Evolutionary conservation across 2,797 vertebrate species (phyloP).

Genomic region (Ctenochaetus hawaiiensis): DNA sequence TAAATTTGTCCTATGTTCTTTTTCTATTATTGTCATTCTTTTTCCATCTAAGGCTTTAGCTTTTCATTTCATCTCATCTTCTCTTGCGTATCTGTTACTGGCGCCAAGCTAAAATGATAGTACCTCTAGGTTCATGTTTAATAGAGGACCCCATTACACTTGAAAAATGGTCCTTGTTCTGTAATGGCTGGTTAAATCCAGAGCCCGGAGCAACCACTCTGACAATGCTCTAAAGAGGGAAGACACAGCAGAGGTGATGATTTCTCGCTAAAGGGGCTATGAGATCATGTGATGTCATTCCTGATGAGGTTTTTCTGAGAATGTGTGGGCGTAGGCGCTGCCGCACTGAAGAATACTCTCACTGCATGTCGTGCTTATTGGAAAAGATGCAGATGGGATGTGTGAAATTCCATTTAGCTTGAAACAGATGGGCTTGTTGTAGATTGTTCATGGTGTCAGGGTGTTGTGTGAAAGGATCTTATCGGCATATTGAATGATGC

Average conservation of each 20-base stretch:
- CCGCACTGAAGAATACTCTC: slow-evolving; percentile 39
- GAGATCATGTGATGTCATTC: slow-evolving; percentile 28
- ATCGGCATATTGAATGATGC: slow-evolving; percentile 44
- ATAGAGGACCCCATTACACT: slow-evolving; percentile 75
- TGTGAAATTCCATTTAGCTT: slow-evolving; percentile 56
- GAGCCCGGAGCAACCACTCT: slow-evolving; percentile 52
- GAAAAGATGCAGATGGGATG: slow-evolving; percentile 19
- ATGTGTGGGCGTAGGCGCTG: slow-evolving; percentile 29
- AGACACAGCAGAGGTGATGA: slow-evolving; percentile 43
- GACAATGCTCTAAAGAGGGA: slow-evolving; percentile 48
- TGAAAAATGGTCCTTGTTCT: slow-evolving; percentile 72
- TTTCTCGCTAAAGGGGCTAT: slow-evolving; percentile 62
- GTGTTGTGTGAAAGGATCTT: slow-evolving; percentile 19
- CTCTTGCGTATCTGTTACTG: slow-evolving; percentile 36
- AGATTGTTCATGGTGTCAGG: slow-evolving; percentile 33
- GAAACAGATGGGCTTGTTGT: slow-evolving; percentile 52
- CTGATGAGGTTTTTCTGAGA: slow-evolving; percentile 34
- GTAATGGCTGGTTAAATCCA: slow-evolving; percentile 67
- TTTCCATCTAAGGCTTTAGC: not conserved
- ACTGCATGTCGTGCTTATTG: slow-evolving; percentile 41
- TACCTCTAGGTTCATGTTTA: slow-evolving; percentile 74
- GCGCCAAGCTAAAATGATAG: slow-evolving; percentile 63
- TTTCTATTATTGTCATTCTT: not conserved
- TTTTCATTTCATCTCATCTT: slow-evolving; percentile 46
- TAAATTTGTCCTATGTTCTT: slow-evolving; percentile 9